Evolutionary conservation across 1,140 invertebrate genomes (phyloP).

Genomic region (Potamilus streckersoni): DNA sequence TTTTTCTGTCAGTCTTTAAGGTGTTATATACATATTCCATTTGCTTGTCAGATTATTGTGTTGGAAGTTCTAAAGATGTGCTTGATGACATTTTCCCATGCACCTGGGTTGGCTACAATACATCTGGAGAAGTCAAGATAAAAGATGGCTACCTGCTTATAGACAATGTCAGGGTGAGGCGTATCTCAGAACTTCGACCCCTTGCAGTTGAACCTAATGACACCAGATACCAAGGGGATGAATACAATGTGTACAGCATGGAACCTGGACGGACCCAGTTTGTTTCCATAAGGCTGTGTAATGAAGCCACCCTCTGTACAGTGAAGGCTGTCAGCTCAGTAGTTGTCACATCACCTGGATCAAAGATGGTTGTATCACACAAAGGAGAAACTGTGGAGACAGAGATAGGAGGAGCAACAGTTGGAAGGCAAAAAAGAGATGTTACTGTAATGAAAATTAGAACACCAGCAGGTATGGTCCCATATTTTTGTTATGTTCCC

Average conservation of each 20-base stretch:
- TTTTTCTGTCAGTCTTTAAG: too few relatives aligned
- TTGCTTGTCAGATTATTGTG: conserved; percentile 5
- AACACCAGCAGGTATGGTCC: too few relatives aligned
- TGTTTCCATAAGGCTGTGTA: conserved; percentile 19
- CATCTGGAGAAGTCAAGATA: conserved; percentile 23
- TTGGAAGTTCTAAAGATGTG: conserved; percentile 17
- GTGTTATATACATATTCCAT: too few relatives aligned
- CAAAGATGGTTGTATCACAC: too few relatives aligned
- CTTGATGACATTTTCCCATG: conserved; percentile 23
- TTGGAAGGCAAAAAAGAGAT: too few relatives aligned
- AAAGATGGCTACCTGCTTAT: conserved; percentile 15
- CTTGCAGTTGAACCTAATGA: background rate
- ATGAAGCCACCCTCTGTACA: conserved; percentile 18
- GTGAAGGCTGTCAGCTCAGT: conserved; percentile 17
- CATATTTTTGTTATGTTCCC: too few relatives aligned
- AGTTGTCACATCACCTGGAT: background rate
- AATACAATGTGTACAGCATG: conserved; percentile 17
- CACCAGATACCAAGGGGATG: background rate
- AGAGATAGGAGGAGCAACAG: too few relatives aligned
- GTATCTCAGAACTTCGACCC: conserved; percentile 13
- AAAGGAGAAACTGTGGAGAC: too few relatives aligned
- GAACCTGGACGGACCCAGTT: conserved; percentile 22
- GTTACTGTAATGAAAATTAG: too few relatives aligned
- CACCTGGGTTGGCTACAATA: conserved; percentile 21
- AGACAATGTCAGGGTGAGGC: background rate